Base-by-base conservation (phyloP, 2,113 vertebrate species). In the Sebastes schlegelii region DNA sequence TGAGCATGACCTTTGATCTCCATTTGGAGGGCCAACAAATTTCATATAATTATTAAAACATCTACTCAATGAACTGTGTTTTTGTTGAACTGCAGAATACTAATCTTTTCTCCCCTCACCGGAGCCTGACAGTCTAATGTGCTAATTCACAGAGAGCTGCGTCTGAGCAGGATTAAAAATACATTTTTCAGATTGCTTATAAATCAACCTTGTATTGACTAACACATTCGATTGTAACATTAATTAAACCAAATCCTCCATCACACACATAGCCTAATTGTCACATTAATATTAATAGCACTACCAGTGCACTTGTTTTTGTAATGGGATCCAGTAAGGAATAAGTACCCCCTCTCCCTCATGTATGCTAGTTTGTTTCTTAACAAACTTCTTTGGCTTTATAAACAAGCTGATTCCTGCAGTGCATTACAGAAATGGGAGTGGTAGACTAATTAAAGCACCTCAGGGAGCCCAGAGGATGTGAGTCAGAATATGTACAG, bases 271-370 rank as follows among this genome's bases (percentile, higher is more conserved):
- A 11, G 65, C 60, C 8, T 34, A 55, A 75, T 76, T 72, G 45
- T 40, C 43, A 74, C 58, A 86, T 89, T 57, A 73, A 86, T 79
- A 88, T 85, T 85, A 79, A 81, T 57, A 84, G 66, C 52, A 80
- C 79, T 48, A 55, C 45, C 46, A 63, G 17, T 19, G 8, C 16
- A 10, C 4, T 8, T 42, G 54, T 85, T 67, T 67, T 48, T 66
- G 48, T 61, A 69, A 80, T 45, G 1, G 48, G 42, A 77, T 67
- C 40, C 60, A 73, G 7, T 46, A 19, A 43, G 61, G 21, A 45
- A 54, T 52, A 43, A 83, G 54, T 60, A 49, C 54, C 19, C 26
- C 48, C 26, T 83, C 65, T 77, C 79, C 60, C 26, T 55, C 23
- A 64, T 61, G 60, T 19, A 19, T n/a, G 48, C 4, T 66, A 58